Base-by-base conservation (phyloP, 2,797 vertebrate species). In the Garrulus glandarius region DNA sequence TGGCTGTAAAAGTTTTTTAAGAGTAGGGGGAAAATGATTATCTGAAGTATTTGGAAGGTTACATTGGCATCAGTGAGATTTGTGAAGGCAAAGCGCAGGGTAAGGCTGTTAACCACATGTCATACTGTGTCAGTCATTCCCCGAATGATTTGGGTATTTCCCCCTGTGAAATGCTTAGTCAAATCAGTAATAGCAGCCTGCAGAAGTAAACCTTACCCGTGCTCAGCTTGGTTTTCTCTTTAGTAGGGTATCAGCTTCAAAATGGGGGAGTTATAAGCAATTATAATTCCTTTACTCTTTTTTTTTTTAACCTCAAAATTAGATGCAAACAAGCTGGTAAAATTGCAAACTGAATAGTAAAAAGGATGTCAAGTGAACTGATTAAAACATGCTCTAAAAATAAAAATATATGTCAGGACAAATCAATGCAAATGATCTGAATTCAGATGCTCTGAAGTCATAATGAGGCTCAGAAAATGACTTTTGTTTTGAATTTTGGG, bases 81-180 rank as follows among this genome's bases (percentile, higher is more conserved):
- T 93, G 85, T 67, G 92, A 72, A 80, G 87, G 83, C 72, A 52
- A 61, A 91, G 52, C 4, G 1, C 57, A 67, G 29, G 64, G 91
- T 67, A 61, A 91, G 94, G 92, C 90, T 95, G 96, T 89, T 96
- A 95, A 95, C 84, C 94, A 95, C 93, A 96, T 84, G 95, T 95
- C 94, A 92, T 74, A 76, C 30, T 3, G 67, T 61, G 94, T 92
- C 97, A 94, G 94, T 89, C 85, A 44, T 64, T 91, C 69, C 64
- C 50, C 0, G 24, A 46, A 13, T 88, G 92, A 89, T 83, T 80
- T 91, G 89, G 50, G 43, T 47, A 79, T 92, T 95, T 95, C 67
- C 89, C 87, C 91, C 34, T 74, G 92, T 91, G 93, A 93, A 96
- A 96, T 82, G 70, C 84, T 92, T 95, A 95, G 96, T 94, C 93